These are phyloP conservation scores for Mesopsocus fuscifrons DNA, from an alignment of 2,888 invertebrate species.

Conservation along the genomic window DNA sequence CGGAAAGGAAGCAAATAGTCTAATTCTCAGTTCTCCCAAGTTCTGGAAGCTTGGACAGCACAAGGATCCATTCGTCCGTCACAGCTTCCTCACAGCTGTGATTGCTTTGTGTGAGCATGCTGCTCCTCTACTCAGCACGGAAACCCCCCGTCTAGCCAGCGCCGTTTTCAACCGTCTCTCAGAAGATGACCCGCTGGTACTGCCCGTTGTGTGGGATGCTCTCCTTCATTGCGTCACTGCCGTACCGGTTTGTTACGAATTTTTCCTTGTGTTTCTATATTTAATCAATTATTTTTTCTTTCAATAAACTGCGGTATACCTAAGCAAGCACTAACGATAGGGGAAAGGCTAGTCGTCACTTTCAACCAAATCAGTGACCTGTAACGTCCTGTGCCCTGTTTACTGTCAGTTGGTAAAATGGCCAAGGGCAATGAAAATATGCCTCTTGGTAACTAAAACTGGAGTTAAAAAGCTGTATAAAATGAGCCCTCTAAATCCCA, in stretches of 20 bases:
- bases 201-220: constrained; percentile 55
- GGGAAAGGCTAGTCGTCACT: too few relatives aligned
- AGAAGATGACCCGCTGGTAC: constrained; percentile 44
- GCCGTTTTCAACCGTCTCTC: constrained; percentile 43
- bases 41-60: constrained; percentile 56
- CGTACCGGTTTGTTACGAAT: constrained; percentile 27
- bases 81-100: constrained; percentile 12
- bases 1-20: constrained; percentile 30
- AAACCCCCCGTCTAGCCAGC: constrained; percentile 34
- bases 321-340: too few relatives aligned
- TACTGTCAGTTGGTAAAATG: too few relatives aligned
- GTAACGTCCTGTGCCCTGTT: too few relatives aligned
- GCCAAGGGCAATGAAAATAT: too few relatives aligned
- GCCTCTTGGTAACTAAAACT: too few relatives aligned
- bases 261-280: too few relatives aligned
- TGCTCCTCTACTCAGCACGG: constrained; percentile 30
- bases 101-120: constrained; percentile 30
- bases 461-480: too few relatives aligned
- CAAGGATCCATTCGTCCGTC: constrained; percentile 24
- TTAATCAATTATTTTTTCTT: too few relatives aligned
- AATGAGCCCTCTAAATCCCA: too few relatives aligned
- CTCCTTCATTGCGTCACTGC: constrained; percentile 38
- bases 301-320: too few relatives aligned
- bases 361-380: too few relatives aligned
- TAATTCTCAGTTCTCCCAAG: constrained; percentile 35